Evolutionary conservation across 2,888 invertebrate species (phyloP).

Genomic region (Hirtodrosophila alboralis): DNA sequence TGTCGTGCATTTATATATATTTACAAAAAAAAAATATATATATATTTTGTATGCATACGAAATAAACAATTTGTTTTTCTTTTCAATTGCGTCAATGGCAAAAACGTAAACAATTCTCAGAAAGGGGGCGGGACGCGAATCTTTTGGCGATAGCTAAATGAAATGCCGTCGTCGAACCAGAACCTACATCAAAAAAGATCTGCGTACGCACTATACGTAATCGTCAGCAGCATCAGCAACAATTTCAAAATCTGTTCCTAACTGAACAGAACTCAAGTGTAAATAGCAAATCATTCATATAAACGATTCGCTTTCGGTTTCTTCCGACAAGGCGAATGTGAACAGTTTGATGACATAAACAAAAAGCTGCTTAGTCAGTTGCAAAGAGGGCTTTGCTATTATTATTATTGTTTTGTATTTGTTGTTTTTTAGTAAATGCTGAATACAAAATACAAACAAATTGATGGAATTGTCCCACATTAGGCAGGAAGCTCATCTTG

Average conservation of each 20-base stretch:
- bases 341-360: conserved; percentile 58
- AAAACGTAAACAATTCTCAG: neutral
- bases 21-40: neutral
- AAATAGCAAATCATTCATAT: conserved; percentile 5
- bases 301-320: conserved; percentile 56
- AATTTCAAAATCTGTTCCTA: conserved; percentile 2
- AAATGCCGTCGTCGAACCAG: conserved; percentile 35
- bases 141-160: conserved; percentile 3
- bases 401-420: too few species aligned
- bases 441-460: conserved; percentile 12
- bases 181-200: conserved; percentile 38
- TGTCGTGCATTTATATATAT: conserved; percentile 11
- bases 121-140: conserved; percentile 22
- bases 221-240: conserved; percentile 13
- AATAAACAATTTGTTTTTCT: conserved; percentile 42
- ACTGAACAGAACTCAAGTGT: conserved; percentile 18
- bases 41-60: conserved; percentile 9
- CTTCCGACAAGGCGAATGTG: conserved; percentile 43
- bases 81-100: conserved; percentile 65
- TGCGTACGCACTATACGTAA: conserved; percentile 27
- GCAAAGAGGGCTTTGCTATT: conserved; percentile 13
- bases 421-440: conserved; percentile 22
- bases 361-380: conserved; percentile 47
- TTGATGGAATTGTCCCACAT: conserved; percentile 1
- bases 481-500: too few species aligned